Percentiles rank a stretch among this genome's conserved stretches.
phyloP scores from a whole-genome alignment of 2,113 vertebrate species.

The Elgaria multicarinata region DNA sequence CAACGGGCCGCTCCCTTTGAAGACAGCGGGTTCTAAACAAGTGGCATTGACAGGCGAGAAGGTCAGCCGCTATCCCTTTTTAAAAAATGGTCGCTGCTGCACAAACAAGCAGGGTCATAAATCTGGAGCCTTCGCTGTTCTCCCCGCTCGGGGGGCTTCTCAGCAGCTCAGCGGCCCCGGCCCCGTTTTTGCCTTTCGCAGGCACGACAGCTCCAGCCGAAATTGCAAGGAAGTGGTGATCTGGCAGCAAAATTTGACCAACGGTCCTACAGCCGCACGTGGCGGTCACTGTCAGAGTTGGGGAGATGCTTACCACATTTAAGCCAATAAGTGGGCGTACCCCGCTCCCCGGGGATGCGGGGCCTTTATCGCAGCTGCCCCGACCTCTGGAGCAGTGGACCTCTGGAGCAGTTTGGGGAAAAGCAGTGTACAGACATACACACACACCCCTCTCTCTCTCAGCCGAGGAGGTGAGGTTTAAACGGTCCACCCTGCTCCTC shows the following conservation, averaged over 20 bases:
- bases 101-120: conserved; percentile 53
- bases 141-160: background rate
- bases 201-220: background rate
- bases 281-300: too few relatives aligned
- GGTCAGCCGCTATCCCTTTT: conserved; percentile 21
- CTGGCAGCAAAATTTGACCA: background rate
- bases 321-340: background rate
- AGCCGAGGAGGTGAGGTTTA: too few relatives aligned
- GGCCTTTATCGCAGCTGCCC: background rate
- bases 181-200: background rate
- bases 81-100: background rate
- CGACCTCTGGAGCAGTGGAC: background rate
- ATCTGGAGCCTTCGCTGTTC: background rate
- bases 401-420: too few relatives aligned
- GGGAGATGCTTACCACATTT: background rate
- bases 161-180: background rate
- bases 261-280: background rate
- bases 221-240: too few relatives aligned
- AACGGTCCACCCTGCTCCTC: too few relatives aligned
- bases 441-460: too few relatives aligned
- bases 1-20: conserved; percentile 22
- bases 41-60: conserved; percentile 20
- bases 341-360: background rate
- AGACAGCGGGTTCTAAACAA: conserved; percentile 9
- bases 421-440: too few relatives aligned